Evolutionary conservation across 64 coral and sea anemone species (phyloP).

Genomic region (Montipora foliosa): DNA sequence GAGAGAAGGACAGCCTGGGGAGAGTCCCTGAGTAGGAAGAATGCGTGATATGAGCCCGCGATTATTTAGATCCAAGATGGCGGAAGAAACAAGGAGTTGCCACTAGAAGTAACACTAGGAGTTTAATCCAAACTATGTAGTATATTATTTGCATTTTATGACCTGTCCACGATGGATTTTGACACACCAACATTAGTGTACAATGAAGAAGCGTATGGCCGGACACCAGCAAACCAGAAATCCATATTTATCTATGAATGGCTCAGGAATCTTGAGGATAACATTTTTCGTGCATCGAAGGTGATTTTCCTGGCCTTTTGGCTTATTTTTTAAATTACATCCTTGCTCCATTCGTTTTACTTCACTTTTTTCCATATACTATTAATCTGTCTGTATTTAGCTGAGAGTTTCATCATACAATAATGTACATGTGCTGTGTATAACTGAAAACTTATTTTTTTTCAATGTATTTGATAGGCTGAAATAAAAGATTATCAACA

Average conservation of each 20-base stretch:
- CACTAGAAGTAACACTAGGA: neutral
- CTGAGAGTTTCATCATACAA: too few species aligned
- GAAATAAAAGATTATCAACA: slow-evolving; percentile 82
- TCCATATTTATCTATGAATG: slow-evolving; percentile 98
- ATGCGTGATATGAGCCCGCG: slow-evolving; percentile 25
- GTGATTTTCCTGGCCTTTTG: slow-evolving; percentile 9
- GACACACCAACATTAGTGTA: slow-evolving; percentile 71
- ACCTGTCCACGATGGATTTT: slow-evolving; percentile 34
- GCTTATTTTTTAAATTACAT: neutral
- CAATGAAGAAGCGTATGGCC: slow-evolving; percentile 81
- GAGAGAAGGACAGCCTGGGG: too few species aligned
- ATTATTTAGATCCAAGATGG: slow-evolving; percentile 45
- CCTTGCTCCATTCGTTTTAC: neutral
- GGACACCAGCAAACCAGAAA: slow-evolving; percentile 81
- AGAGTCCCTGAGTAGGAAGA: too few species aligned
- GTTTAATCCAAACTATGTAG: neutral
- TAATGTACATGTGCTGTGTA: too few species aligned
- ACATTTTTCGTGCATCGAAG: slow-evolving; percentile 68
- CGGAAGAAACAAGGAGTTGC: neutral
- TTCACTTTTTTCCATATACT: neutral
- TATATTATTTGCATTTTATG: neutral
- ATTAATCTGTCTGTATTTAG: too few species aligned
- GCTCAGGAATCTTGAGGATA: slow-evolving; percentile 89
- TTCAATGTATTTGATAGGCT: slow-evolving; percentile 30
- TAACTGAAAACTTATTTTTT: too few species aligned